Evolutionary conservation across 2,888 invertebrate genomes (phyloP).

Genomic region (Tetanocera ferruginea): DNA sequence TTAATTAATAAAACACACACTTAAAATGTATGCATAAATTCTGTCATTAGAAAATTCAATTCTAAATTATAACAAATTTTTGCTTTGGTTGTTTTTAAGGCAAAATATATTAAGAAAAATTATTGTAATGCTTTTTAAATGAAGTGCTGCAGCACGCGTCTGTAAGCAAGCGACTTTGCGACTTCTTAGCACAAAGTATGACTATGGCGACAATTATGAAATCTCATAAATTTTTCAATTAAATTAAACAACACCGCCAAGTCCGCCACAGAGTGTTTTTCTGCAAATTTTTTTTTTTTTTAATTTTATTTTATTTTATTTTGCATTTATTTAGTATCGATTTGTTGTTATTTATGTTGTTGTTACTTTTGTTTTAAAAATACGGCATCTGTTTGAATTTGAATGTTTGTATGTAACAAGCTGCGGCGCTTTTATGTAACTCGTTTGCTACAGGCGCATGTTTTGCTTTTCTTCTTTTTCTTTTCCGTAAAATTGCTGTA

Average conservation of each 20-base stretch:
- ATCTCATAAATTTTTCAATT: constrained; percentile 31
- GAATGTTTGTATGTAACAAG: background rate
- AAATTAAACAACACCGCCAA: constrained; percentile 1
- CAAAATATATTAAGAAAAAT: no score
- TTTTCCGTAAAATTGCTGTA: background rate
- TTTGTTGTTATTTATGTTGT: constrained; percentile 4
- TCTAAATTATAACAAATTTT: no score
- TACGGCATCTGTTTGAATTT: background rate
- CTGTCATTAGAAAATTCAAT: no score
- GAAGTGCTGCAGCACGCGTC: no score
- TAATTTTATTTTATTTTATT: background rate
- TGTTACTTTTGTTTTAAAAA: background rate
- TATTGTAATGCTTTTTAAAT: no score
- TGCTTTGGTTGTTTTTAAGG: no score
- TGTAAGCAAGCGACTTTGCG: no score
- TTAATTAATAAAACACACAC: no score
- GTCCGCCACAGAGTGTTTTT: background rate
- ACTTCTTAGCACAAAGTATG: background rate
- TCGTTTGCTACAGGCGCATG: background rate
- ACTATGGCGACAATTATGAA: constrained; percentile 15
- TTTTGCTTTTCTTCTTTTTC: background rate
- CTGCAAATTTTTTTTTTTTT: background rate
- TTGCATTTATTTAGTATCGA: background rate
- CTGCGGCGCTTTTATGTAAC: background rate
- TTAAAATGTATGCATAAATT: no score